Conservation (phyloP, 2,888 invertebrate species). For the Apamea sordens region DNA sequence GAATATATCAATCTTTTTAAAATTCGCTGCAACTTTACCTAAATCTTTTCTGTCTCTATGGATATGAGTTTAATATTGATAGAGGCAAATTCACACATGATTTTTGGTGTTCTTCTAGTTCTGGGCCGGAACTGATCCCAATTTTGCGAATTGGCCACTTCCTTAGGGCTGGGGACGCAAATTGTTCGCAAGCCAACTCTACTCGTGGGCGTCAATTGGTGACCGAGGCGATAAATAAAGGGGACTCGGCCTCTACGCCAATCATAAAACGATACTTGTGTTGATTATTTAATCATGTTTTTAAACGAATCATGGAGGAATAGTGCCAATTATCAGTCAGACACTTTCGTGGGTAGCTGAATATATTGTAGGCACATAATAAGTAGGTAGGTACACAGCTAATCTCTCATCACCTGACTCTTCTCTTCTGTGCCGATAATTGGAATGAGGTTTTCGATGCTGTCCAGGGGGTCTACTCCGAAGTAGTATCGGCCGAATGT, state of each 20-base stretch:
- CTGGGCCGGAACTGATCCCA: slow-evolving; percentile 67
- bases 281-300: slow-evolving; percentile 17
- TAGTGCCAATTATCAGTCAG: not conserved
- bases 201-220: slow-evolving; percentile 71
- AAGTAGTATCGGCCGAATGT: too few species aligned
- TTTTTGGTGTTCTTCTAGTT: slow-evolving; percentile 52
- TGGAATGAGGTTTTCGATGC: not conserved
- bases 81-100: not conserved
- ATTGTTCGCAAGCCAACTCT: slow-evolving; percentile 76
- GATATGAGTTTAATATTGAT: not conserved
- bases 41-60: not conserved
- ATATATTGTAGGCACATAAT: not conserved
- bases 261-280: slow-evolving; percentile 61
- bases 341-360: not conserved
- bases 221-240: slow-evolving; percentile 71
- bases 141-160: slow-evolving; percentile 85
- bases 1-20: not conserved
- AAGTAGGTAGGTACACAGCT: too few species aligned
- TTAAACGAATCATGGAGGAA: not conserved
- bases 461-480: too few species aligned
- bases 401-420: not conserved
- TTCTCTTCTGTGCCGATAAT: not conserved
- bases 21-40: not conserved
- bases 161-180: slow-evolving; percentile 80
- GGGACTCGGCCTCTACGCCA: slow-evolving; percentile 68